Base-by-base conservation (phyloP, 2,797 vertebrate genomes). In the Acipenser transmontanus region DNA sequence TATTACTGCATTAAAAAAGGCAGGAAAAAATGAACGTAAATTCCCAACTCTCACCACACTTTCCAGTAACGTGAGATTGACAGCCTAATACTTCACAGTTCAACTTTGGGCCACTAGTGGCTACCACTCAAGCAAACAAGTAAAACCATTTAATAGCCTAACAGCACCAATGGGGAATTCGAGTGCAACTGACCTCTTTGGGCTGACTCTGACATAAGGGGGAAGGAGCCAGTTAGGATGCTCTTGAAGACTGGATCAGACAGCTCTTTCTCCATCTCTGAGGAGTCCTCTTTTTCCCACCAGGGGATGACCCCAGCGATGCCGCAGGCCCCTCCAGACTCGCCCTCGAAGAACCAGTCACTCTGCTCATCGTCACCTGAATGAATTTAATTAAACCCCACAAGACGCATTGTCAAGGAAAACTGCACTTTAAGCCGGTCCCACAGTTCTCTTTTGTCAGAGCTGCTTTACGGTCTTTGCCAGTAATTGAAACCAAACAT, bases 331-430 rank as follows among this genome's bases (percentile, higher is more conserved):
- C 96, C 97, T 0, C 93, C 93, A 0, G 92, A 82, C 66, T 99
- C 96, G 0, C 93, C 95, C 60, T 99, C 97, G 1, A 91, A 95
- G 82, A 98, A 98, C 97, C 97, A 99, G 78, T 99, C 97, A 6
- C 97, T 99, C 82, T 99, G 97, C 64, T 99, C 97, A 62, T 99
- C 97, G 1, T 99, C 97, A 17, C 89, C 97, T 99, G 75, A 66
- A 62, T 59, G 68, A 72, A 70, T 17, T 68, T 12, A 73, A 72
- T 48, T 12, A 69, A 34, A 7, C 1, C 13, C 2, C 51, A 65
- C 57, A 63, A 8, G 6, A 67, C 12, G 1, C 1, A n/a, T n/a
- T 11, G 54, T 7, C 54, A n/a, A 13, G 12, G 12, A 34, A 34
- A 34, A 34, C 34, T 34, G 34, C 34, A 34, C 34, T 34, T 34